Base-by-base conservation (phyloP, 2,888 invertebrate species). In the Cheilosia variabilis region DNA sequence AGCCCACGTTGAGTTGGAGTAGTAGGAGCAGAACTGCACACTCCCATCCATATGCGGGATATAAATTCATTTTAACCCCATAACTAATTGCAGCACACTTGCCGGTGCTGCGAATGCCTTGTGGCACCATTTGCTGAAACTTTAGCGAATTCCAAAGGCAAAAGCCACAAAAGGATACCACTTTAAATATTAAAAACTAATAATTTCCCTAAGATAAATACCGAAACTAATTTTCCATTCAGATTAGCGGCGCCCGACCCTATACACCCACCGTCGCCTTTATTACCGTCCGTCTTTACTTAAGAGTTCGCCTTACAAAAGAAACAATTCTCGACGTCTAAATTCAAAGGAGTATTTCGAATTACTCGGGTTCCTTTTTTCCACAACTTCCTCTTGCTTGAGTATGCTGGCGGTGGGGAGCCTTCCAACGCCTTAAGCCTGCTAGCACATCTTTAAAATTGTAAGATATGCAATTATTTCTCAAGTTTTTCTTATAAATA, bases 391-490 rank as follows among this genome's bases (percentile, higher is more conserved):
- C 31, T 9, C 45, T 50, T 47, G n/a, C 37, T 50, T 13, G 10
- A 72, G 66, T 34, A 66, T 53, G 73, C 53, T 31, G 73, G 4
- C 27, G 5, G n/a, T 22, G 17, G 27, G 6, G 27, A 27, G 27
- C 27, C 6, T 27, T 27, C 27, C 4, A 6, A 27, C 7, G 79
- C 72, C 76, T 57, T 75, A 68, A 86, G 81, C 79, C 69, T 62
- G 68, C 24, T 47, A 65, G 84, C 63, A 87, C 84, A 86, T 88
- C 88, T 88, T 88, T 90, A 89, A 90, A 91, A 90, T 90, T 91
- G 90, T 91, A 90, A 90, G 88, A 90, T 91, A 90, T 91, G 91
- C 91, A 91, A 91, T 91, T 91, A 91, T 90, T 90, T 89, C 90
- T 89, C 88, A 86, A 87, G 87, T 88, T 88, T 88, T 88, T 87